Conservation (phyloP, 1,140 invertebrate genomes). For the Drosophila kurseongensis region DNA sequence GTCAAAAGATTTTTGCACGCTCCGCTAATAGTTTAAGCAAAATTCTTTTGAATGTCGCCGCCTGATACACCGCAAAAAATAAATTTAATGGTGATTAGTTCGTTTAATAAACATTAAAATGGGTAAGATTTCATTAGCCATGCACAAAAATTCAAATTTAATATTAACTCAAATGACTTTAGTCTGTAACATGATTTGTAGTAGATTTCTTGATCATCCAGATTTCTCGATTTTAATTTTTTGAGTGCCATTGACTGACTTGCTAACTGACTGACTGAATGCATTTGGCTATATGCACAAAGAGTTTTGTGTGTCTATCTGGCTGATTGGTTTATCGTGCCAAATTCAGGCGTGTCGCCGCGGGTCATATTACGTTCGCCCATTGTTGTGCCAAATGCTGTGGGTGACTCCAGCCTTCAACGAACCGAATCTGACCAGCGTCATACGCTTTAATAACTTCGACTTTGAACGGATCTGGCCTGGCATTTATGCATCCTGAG, state of each 20-base stretch:
- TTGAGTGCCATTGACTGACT: constrained; percentile 8
- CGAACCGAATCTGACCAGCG: constrained; percentile 42
- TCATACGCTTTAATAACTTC: constrained; percentile 60
- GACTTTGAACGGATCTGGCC: constrained; percentile 65
- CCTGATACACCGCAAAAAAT: constrained; percentile 7
- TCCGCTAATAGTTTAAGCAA: constrained; percentile 46
- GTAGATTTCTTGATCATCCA: too few species aligned
- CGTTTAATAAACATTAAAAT: too few species aligned
- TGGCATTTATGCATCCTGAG: constrained; percentile 61
- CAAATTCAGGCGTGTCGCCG: constrained; percentile 77
- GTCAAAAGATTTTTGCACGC: constrained; percentile 59
- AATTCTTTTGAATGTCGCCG: constrained; percentile 64
- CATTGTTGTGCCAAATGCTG: constrained; percentile 32
- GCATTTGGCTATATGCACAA: constrained; percentile 49
- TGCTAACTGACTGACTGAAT: constrained; percentile 43
- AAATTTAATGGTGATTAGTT: too few species aligned
- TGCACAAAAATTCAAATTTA: too few species aligned
- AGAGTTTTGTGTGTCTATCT: constrained; percentile 38
- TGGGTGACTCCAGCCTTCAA: constrained; percentile 28
- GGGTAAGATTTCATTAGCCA: too few species aligned
- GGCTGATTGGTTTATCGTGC: constrained; percentile 81
- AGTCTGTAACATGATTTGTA: too few species aligned
- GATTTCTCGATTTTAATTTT: neutral
- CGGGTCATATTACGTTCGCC: constrained; percentile 61
- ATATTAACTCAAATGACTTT: too few species aligned